Percentiles rank a stretch among this genome's conserved stretches.
Conservation (phyloP, 2,888 invertebrate genomes). For the Bruchidius siliquastri region DNA sequence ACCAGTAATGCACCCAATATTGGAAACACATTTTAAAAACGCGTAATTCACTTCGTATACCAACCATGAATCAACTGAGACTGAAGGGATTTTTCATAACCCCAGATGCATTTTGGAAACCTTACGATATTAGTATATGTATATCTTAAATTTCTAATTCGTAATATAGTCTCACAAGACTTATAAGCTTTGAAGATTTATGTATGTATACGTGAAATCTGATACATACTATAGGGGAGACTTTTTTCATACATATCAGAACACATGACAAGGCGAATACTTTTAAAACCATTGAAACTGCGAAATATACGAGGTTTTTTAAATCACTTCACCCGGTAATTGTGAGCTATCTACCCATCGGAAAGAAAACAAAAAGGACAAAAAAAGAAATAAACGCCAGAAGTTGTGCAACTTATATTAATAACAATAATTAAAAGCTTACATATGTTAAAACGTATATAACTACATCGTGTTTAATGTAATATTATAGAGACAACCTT, state of each 20-base stretch:
- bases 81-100: not conserved
- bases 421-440: not conserved
- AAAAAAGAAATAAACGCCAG: not conserved
- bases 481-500: not conserved
- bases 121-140: not conserved
- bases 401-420: not conserved
- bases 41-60: not conserved
- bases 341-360: too few relatives aligned
- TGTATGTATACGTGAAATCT: not conserved
- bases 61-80: not conserved
- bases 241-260: too few relatives aligned
- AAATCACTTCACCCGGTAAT: too few relatives aligned
- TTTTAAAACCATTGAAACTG: too few relatives aligned
- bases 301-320: too few relatives aligned
- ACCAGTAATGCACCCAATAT: not conserved
- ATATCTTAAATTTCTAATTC: not conserved
- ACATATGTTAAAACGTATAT: not conserved
- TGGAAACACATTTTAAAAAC: not conserved
- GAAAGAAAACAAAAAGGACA: too few relatives aligned
- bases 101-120: not conserved
- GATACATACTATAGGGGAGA: not conserved
- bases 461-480: not conserved
- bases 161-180: not conserved
- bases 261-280: too few relatives aligned
- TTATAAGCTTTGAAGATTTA: not conserved